phyloP scores from a whole-genome alignment of 2,797 vertebrate genomes.

The Poecilia gillii region DNA sequence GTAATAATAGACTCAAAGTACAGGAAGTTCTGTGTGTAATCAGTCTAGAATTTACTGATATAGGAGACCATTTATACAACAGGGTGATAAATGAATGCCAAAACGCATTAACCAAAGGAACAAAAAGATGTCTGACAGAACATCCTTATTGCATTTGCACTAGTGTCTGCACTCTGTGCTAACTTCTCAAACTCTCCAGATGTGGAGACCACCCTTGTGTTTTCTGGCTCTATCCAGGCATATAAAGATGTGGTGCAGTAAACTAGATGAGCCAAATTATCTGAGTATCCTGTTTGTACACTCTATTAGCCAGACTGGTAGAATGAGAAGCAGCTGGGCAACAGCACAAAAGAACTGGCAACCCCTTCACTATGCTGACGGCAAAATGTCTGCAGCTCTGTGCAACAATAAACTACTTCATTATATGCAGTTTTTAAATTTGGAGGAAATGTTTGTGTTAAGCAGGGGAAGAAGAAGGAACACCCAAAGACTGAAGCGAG shows the following conservation, averaged over 20 bases:
- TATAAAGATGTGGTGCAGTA: constrained; percentile 53
- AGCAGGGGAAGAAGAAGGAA: constrained; percentile 27
- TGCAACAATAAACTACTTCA: constrained; percentile 66
- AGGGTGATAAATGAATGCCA: background rate
- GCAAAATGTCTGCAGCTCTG: constrained; percentile 46
- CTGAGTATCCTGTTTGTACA: constrained; percentile 53
- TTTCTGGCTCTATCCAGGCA: constrained; percentile 37
- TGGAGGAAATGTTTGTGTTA: constrained; percentile 49
- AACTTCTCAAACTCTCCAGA: constrained; percentile 31
- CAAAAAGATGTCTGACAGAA: constrained; percentile 7
- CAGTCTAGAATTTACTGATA: background rate
- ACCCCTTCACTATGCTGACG: constrained; percentile 53
- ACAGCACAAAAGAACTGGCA: constrained; percentile 57
- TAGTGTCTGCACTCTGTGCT: constrained; percentile 31
- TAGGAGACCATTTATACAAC: background rate
- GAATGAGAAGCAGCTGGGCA: constrained; percentile 68
- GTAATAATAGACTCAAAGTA: constrained; percentile 12
- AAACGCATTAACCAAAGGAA: constrained; percentile 4
- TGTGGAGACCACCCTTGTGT: constrained; percentile 52
- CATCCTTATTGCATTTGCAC: constrained; percentile 9
- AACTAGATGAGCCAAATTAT: constrained; percentile 56
- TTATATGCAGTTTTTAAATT: constrained; percentile 61
- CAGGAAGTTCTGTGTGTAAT: constrained; percentile 4
- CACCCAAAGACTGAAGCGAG: constrained; percentile 28
- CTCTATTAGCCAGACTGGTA: constrained; percentile 40